These are phyloP conservation scores for Sinhomidia bicolor DNA, from an alignment of 2,888 invertebrate species.

Conservation along the genomic window DNA sequence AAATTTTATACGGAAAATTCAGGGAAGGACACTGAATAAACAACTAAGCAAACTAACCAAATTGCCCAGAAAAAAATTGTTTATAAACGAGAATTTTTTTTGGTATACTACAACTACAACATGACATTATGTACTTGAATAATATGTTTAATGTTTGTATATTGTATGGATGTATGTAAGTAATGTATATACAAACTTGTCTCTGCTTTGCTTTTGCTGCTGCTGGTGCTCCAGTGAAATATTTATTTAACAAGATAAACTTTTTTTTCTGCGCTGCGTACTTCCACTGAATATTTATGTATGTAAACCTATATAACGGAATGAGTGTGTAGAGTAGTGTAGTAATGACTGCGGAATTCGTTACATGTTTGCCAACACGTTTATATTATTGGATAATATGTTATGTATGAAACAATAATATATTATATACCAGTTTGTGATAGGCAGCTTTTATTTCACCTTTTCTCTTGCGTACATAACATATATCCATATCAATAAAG, in stretches of 20 bases:
- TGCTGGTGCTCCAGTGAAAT: not conserved
- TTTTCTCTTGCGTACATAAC: not conserved
- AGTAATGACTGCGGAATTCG: not conserved
- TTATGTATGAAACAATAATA: not conserved
- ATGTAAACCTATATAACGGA: too few species aligned
- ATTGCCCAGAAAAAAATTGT: not conserved
- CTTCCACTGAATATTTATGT: too few species aligned
- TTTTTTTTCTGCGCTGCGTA: not conserved
- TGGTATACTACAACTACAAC: too few species aligned
- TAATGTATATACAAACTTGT: too few species aligned
- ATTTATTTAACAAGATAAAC: constrained; percentile 13
- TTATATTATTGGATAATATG: not conserved
- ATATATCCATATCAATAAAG: not conserved
- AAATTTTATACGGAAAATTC: not conserved
- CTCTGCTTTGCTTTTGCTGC: too few species aligned
- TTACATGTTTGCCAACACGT: not conserved
- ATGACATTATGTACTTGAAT: too few species aligned
- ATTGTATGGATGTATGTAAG: too few species aligned
- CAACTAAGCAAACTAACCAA: not conserved
- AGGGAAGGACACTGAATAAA: not conserved
- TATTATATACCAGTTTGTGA: not conserved
- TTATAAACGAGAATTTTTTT: not conserved
- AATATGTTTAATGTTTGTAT: too few species aligned
- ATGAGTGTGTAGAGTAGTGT: too few species aligned
- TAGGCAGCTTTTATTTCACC: not conserved